Evolutionary conservation across 2,888 invertebrate genomes (phyloP).

Genomic region (Chorisops tibialis): DNA sequence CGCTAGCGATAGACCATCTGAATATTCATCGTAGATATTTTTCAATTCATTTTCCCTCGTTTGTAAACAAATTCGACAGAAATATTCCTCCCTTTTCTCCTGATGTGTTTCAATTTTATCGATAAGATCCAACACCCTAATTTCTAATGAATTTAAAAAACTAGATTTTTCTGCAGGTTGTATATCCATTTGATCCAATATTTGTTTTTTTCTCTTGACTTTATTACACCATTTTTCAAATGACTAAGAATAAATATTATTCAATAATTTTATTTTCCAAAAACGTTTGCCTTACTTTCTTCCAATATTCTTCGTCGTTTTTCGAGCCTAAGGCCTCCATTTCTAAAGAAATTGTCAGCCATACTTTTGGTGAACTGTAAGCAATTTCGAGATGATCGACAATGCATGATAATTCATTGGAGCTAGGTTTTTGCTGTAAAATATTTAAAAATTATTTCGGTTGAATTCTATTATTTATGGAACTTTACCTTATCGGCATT

Average conservation of each 20-base stretch:
- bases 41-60: conserved; percentile 21
- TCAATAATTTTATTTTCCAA: background rate
- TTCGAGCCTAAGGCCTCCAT: conserved; percentile 27
- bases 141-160: conserved; percentile 26
- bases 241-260: conserved; percentile 12
- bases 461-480: no score
- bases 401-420: conserved; percentile 29
- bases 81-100: conserved; percentile 5
- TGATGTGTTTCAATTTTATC: conserved; percentile 13
- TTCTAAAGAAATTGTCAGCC: conserved; percentile 30
- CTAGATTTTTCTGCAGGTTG: conserved; percentile 12
- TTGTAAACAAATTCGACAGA: conserved; percentile 31
- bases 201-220: conserved; percentile 31
- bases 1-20: conserved; percentile 22
- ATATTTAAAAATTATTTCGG: background rate
- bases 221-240: conserved; percentile 31
- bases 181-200: conserved; percentile 27
- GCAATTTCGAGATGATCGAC: conserved; percentile 33
- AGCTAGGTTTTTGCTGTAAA: conserved; percentile 12
- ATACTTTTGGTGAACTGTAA: conserved; percentile 27
- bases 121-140: conserved; percentile 19
- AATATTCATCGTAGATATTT: conserved; percentile 18
- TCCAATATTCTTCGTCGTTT: conserved; percentile 26
- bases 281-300: conserved; percentile 19
- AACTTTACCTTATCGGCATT: conserved; percentile 24